Conservation (phyloP, 2,113 vertebrate genomes). For the Lophura nycthemera region DNA sequence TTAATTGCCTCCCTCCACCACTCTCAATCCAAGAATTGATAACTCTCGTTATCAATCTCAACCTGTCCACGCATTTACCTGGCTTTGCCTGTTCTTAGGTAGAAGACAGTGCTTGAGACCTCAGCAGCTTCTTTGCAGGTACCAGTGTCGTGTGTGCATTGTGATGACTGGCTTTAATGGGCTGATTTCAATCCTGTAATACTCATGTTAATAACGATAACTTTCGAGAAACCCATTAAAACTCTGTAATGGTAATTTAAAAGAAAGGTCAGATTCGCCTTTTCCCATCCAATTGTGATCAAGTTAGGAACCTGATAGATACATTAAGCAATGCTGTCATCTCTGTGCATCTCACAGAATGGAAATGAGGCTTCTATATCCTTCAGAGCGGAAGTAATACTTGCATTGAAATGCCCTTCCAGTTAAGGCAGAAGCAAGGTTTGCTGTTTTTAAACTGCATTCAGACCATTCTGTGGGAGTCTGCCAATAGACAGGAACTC, state of each 20-base stretch:
- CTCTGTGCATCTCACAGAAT: background rate
- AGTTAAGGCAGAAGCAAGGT: background rate
- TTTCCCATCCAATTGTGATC: background rate
- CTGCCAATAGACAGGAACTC: constrained; percentile 43
- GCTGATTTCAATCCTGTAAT: background rate
- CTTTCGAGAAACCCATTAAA: constrained; percentile 41
- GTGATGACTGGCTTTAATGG: background rate
- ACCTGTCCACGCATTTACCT: background rate
- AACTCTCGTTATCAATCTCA: background rate
- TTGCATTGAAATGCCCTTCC: background rate
- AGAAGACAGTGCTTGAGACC: background rate
- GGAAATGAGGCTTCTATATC: background rate
- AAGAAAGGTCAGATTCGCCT: constrained; percentile 4
- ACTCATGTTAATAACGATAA: constrained; percentile 21
- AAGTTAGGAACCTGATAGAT: constrained; percentile 30
- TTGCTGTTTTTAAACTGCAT: background rate
- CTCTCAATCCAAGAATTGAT: background rate
- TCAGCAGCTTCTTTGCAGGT: background rate
- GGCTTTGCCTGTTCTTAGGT: background rate
- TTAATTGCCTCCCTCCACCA: background rate
- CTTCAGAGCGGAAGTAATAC: background rate
- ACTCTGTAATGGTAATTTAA: background rate
- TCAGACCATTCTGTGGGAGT: background rate
- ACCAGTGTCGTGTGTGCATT: background rate
- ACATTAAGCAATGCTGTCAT: background rate